Base-by-base conservation (phyloP, 1,140 invertebrate genomes). In the Halyomorpha halys region DNA sequence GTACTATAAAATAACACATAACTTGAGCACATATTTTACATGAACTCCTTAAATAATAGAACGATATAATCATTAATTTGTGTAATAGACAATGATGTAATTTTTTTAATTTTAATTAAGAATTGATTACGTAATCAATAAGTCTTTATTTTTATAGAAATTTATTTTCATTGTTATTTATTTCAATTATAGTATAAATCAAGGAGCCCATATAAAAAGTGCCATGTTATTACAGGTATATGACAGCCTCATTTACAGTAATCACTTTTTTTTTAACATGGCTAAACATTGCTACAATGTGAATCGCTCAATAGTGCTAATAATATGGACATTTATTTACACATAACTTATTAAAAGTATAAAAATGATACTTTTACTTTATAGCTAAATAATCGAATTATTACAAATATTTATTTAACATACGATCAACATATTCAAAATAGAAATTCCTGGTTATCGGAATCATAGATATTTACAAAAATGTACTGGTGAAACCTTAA, bases 221-320 rank as follows among this genome's bases (percentile, higher is more conserved):
- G 49, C 45, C 18, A 53, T 44, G 18, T 34, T 53, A 51, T 25
- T 63, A 63, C 47, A 63, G n/a, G 23, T 25, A 30, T 53, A 16
- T 39, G 59, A 44, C 59, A 60, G 39, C 25, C n/a, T 60, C n/a
- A 60, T 60, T 60, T 39, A 60, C 27, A 60, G 4, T 60, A 39
- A 60, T 23, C 59, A 60, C 30, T 60, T 60, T n/a, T n/a, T 49
- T 49, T 60, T n/a, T n/a, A 60, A 60, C 62, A 63, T 63, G 62
- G 62, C 62, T 63, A 44, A 63, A 63, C 62, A 63, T 63, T 53
- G 62, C 49, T 63, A 62, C 47, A 63, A 63, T 34, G 30, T 49
- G 44, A 18, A 53, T 51, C 27, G 30, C 25, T 47, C 44, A 62
- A 19, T 61, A 61, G 34, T 60, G 39, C 44, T 19, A 39, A 59